Evolutionary conservation across 2,797 vertebrate species (phyloP).

Genomic region (Picus viridis): DNA sequence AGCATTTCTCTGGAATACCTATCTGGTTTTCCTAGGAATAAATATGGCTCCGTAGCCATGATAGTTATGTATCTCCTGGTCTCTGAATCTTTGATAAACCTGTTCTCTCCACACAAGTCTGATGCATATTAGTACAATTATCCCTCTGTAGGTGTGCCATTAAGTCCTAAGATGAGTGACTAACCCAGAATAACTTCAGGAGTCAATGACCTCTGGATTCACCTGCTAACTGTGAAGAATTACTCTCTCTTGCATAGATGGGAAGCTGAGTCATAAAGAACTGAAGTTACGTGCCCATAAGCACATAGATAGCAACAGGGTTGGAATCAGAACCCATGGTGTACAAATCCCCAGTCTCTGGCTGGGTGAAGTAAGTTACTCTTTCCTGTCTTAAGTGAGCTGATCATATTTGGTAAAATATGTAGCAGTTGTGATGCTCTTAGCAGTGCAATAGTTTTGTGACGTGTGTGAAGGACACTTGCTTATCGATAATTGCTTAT

Average conservation of each 20-base stretch:
- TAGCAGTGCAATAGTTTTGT: not conserved
- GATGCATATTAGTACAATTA: not conserved
- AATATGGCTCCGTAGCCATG: not conserved
- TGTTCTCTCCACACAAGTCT: not conserved
- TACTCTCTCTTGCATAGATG: not conserved
- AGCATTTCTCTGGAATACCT: not conserved
- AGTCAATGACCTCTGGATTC: conserved; percentile 11
- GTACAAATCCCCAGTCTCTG: not conserved
- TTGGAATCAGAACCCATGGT: not conserved
- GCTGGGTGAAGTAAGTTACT: not conserved
- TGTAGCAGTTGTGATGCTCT: not conserved
- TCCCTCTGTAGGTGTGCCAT: not conserved
- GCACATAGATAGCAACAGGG: not conserved
- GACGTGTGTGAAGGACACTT: not conserved
- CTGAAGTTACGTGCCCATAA: not conserved
- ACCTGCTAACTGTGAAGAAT: conserved; percentile 11
- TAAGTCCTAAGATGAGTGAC: not conserved
- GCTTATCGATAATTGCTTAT: not conserved
- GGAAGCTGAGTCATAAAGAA: conserved; percentile 33
- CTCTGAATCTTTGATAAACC: not conserved
- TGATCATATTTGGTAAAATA: not conserved
- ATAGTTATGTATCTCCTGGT: not conserved
- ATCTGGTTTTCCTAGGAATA: not conserved
- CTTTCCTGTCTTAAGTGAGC: not conserved
- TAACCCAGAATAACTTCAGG: conserved; percentile 4